Evolutionary conservation across 2,888 invertebrate genomes (phyloP), one percentile per base, ranked within the genome.

Genomic region (Ptycholaimellus sp.): DNA sequence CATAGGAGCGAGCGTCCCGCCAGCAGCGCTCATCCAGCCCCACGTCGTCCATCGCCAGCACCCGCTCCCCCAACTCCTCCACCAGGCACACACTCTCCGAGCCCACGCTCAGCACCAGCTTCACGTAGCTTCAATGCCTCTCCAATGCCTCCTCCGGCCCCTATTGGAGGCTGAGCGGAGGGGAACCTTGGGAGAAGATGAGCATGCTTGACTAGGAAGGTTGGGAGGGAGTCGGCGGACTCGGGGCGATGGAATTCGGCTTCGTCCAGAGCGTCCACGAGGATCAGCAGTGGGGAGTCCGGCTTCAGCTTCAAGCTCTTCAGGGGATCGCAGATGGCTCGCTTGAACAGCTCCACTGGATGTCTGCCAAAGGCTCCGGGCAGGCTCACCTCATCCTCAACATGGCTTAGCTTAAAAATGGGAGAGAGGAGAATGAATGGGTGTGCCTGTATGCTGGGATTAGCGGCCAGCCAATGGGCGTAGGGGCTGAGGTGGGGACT

Each of bases 171-270:
- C n/a, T n/a, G n/a, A n/a, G n/a, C n/a, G n/a, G n/a, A n/a, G n/a
- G n/a, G n/a, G n/a, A n/a, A n/a, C n/a, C n/a, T n/a, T n/a, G n/a
- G n/a, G n/a, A n/a, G n/a, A n/a, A n/a, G n/a, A n/a, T n/a, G n/a
- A n/a, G n/a, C n/a, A n/a, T n/a, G n/a, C n/a, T 74, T 72, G 1
- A 72, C 72, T 37, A 93, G 61, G 60, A 90, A 87, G 1, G 80
- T 75, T 1, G 80, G 77, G 37, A 93, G 74, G 0, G 87, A 87
- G 54, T 85, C 78, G 0, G 85, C 85, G 52, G 80, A 76, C 59
- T 87, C 87, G 0, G 85, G 81, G 48, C 81, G 70, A 59, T 90
- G 87, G 56, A 83, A 87, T 57, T 87, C 85, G 0, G 87, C 85
- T 63, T 90, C 87, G 59, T 85, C 83, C 2, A 90, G 65, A 0